phyloP scores from a whole-genome alignment of 2,888 invertebrate species.

The Drosophila bunnanda region DNA sequence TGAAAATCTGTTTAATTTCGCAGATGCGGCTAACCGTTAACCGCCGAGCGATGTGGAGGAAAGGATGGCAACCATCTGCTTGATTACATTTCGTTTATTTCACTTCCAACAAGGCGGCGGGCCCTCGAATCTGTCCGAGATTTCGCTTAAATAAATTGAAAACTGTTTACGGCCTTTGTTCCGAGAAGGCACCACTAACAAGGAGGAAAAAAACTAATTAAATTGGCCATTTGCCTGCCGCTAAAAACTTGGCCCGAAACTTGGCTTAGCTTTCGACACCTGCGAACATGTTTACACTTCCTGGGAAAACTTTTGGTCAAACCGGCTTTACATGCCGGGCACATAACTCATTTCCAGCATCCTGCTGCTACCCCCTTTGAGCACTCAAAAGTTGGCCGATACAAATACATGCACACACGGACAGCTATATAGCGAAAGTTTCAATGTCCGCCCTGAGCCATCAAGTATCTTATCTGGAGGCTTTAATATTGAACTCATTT shows the following conservation, averaged over 20 bases:
- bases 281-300: slow-evolving; percentile 63
- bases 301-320: slow-evolving; percentile 54
- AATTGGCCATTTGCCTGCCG: slow-evolving; percentile 57
- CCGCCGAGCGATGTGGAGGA: slow-evolving; percentile 3
- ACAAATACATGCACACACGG: slow-evolving; percentile 13
- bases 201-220: slow-evolving; percentile 58
- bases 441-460: slow-evolving; percentile 14
- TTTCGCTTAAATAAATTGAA: slow-evolving; percentile 74
- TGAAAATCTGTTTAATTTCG: slow-evolving; percentile 60
- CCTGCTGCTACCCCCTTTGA: slow-evolving; percentile 22
- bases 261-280: slow-evolving; percentile 58
- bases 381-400: slow-evolving; percentile 41
- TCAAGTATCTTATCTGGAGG: slow-evolving; percentile 15
- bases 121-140: slow-evolving; percentile 28
- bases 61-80: slow-evolving; percentile 62
- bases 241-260: slow-evolving; percentile 39
- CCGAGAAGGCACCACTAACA: slow-evolving; percentile 43
- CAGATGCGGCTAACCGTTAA: slow-evolving; percentile 53
- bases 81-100: slow-evolving; percentile 68
- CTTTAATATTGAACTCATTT: slow-evolving; percentile 30
- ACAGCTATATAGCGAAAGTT: slow-evolving; percentile 33
- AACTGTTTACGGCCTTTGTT: slow-evolving; percentile 61
- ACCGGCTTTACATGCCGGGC: slow-evolving; percentile 62
- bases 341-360: slow-evolving; percentile 67
- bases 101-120: slow-evolving; percentile 7